Conservation (phyloP, 2,888 invertebrate genomes). For the Synergus laeviventris region DNA sequence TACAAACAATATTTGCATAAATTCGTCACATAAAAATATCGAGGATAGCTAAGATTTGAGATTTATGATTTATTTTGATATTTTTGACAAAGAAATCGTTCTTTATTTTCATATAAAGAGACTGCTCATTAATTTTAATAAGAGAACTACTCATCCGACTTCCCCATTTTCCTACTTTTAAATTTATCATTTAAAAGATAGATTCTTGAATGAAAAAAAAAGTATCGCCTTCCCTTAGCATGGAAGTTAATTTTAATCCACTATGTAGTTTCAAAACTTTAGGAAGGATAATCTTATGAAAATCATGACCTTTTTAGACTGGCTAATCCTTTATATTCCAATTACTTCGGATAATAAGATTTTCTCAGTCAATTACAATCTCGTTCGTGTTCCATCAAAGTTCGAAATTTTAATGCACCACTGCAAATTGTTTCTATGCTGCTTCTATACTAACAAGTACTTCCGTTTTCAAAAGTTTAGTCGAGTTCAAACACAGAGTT, state of each 20-base stretch:
- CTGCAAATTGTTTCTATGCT: conserved; percentile 33
- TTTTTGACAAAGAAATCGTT: too few species aligned
- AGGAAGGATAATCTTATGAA: not conserved
- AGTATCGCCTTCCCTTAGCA: not conserved
- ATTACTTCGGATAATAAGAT: conserved; percentile 19
- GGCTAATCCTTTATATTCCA: conserved; percentile 4
- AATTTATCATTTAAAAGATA: too few species aligned
- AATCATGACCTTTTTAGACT: not conserved
- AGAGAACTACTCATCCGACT: too few species aligned
- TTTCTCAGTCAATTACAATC: conserved; percentile 26
- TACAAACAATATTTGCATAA: conserved; percentile 47
- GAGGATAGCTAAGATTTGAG: not conserved
- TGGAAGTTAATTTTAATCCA: not conserved
- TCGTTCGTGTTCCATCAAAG: conserved; percentile 34
- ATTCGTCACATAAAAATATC: conserved; percentile 55
- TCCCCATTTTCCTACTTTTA: too few species aligned
- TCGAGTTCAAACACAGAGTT: conserved; percentile 26
- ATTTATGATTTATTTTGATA: too few species aligned
- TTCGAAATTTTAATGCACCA: conserved; percentile 27
- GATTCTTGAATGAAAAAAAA: not conserved
- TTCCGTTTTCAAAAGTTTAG: conserved; percentile 14
- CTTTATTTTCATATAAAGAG: too few species aligned
- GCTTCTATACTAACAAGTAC: conserved; percentile 23
- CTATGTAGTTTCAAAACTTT: not conserved
- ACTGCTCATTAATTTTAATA: too few species aligned